Conservation (phyloP, 1,140 invertebrate species). For the Tetragnatha versicolor region DNA sequence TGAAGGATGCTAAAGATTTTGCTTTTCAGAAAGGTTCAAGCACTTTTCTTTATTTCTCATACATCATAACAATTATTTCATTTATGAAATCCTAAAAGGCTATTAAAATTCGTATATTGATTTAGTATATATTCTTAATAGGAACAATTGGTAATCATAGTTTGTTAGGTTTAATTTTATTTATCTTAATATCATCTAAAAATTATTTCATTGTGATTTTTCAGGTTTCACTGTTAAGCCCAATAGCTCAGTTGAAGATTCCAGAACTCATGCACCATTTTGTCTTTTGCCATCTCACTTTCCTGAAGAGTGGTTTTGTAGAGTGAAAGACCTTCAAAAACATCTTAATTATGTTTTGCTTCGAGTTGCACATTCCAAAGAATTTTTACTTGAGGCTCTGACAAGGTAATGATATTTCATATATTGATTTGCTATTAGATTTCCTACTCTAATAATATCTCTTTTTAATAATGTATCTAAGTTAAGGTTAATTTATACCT, state of each 20-base stretch:
- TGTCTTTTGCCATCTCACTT: constrained; percentile 83
- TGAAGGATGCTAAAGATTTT: constrained; percentile 37
- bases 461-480: no score
- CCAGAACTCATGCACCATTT: constrained; percentile 70
- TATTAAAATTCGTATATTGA: not conserved
- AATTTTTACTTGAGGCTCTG: constrained; percentile 79
- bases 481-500: no score
- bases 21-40: constrained; percentile 15
- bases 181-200: not conserved
- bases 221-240: constrained; percentile 26
- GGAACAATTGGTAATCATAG: no score
- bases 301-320: constrained; percentile 78
- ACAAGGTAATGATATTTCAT: constrained; percentile 66
- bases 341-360: constrained; percentile 87
- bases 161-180: not conserved
- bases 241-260: not conserved
- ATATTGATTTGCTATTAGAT: not conserved
- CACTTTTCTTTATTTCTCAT: not conserved
- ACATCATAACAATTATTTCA: not conserved
- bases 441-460: not conserved
- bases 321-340: constrained; percentile 76
- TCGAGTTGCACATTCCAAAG: constrained; percentile 82
- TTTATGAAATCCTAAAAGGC: not conserved
- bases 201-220: not conserved
- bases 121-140: no score